phyloP scores from a whole-genome alignment of 2,888 invertebrate genomes.

The Meloe dianella region DNA sequence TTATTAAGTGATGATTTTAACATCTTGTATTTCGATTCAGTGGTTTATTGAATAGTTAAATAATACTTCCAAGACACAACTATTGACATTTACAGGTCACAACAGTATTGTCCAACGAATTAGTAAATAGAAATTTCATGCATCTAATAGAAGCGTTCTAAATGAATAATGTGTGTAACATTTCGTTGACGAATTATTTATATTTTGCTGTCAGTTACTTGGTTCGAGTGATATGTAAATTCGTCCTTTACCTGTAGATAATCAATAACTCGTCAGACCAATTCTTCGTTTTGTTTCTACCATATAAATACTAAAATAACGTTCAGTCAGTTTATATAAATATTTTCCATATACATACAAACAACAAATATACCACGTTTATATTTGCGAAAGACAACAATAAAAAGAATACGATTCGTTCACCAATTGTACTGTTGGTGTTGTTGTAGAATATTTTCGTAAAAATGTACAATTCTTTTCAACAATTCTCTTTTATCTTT shows the following conservation, averaged over 20 bases:
- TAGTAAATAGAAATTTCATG: background rate
- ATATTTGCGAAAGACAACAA: constrained; percentile 5
- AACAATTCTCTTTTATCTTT: constrained; percentile 25
- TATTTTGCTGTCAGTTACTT: background rate
- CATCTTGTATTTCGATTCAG: background rate
- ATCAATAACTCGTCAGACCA: background rate
- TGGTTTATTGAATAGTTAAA: background rate
- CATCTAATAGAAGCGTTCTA: background rate
- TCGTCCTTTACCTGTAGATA: background rate
- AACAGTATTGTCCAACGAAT: background rate
- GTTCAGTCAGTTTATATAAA: background rate
- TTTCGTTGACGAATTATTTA: constrained; percentile 4
- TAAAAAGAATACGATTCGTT: background rate
- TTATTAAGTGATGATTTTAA: too few relatives aligned
- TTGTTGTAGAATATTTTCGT: background rate
- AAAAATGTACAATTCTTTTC: constrained; percentile 17
- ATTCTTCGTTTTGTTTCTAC: background rate
- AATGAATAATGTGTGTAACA: background rate
- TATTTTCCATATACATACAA: background rate
- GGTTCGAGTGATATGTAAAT: background rate
- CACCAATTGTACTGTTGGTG: background rate
- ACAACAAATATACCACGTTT: background rate
- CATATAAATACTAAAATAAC: background rate
- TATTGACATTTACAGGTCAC: background rate
- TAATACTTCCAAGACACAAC: background rate